phyloP scores from a whole-genome alignment of 2,113 vertebrate genomes.

The Cynocephalus volans region DNA sequence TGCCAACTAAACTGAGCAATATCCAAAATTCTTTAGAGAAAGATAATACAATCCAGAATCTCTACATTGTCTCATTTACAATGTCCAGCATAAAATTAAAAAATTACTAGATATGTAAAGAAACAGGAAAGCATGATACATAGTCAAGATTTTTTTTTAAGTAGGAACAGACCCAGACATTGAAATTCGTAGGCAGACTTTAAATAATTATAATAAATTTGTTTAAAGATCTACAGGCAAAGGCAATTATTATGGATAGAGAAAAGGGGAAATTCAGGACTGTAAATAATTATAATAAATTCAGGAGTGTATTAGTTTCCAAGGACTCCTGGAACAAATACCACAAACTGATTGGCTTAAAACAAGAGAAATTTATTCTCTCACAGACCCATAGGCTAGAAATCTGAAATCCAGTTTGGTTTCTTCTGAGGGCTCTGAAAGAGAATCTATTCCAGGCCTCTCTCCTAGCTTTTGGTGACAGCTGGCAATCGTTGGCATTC shows the following conservation, averaged over 20 bases:
- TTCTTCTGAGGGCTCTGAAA: background rate
- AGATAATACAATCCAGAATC: background rate
- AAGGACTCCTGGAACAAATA: background rate
- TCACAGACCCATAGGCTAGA: background rate
- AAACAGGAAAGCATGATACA: background rate
- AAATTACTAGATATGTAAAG: constrained; percentile 42
- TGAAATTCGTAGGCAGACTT: background rate
- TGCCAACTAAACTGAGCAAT: background rate
- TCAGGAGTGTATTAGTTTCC: background rate
- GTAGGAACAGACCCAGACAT: background rate
- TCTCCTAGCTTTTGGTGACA: background rate
- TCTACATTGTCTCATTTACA: background rate
- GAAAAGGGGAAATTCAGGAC: background rate
- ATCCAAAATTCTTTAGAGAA: background rate
- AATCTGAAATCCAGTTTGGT: background rate
- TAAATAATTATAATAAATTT: background rate
- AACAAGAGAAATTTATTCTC: background rate
- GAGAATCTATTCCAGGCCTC: background rate
- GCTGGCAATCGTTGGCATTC: background rate
- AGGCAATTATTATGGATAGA: background rate
- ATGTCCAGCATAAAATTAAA: background rate
- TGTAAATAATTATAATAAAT: background rate
- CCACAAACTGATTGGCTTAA: background rate
- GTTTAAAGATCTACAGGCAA: background rate
- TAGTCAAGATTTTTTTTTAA: background rate